Conservation (phyloP, 2,113 vertebrate species). For the Apeltes quadracus region DNA sequence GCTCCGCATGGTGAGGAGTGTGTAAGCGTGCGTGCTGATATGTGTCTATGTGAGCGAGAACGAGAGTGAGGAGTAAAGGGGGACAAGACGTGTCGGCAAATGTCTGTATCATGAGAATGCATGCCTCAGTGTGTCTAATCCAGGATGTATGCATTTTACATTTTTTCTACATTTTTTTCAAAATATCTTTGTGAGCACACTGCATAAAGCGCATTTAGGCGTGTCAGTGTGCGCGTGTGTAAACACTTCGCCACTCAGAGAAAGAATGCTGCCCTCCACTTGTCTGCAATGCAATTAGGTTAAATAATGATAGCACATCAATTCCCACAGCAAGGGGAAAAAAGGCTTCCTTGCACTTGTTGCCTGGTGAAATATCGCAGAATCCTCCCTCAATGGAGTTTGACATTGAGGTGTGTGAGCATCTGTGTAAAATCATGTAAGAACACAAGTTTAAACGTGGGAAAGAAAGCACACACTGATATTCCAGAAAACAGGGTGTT, state of each 20-base stretch:
- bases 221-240: constrained; percentile 1
- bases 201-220: constrained; percentile 27
- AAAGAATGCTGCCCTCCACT: constrained; percentile 64
- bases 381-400: constrained; percentile 46
- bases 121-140: background rate
- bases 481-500: background rate
- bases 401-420: constrained; percentile 23
- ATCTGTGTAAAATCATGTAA: background rate
- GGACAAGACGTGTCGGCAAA: constrained; percentile 31
- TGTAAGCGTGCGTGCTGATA: constrained; percentile 15
- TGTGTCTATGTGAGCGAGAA: constrained; percentile 27
- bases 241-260: constrained; percentile 45
- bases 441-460: no score
- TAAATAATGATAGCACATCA: constrained; percentile 75
- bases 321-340: constrained; percentile 49
- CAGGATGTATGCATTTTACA: constrained; percentile 12
- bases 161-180: background rate
- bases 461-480: background rate
- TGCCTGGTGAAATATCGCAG: constrained; percentile 58
- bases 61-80: constrained; percentile 12
- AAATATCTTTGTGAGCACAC: constrained; percentile 8
- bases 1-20: constrained; percentile 63
- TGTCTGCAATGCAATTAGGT: constrained; percentile 73
- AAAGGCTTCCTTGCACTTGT: constrained; percentile 64
- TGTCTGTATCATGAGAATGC: constrained; percentile 29